A percentile compares a stretch with the other conserved stretches of the same genome.
These are phyloP conservation scores for Notodonta dromedarius DNA, from an alignment of 2,888 invertebrate genomes.

Conservation along the genomic window DNA sequence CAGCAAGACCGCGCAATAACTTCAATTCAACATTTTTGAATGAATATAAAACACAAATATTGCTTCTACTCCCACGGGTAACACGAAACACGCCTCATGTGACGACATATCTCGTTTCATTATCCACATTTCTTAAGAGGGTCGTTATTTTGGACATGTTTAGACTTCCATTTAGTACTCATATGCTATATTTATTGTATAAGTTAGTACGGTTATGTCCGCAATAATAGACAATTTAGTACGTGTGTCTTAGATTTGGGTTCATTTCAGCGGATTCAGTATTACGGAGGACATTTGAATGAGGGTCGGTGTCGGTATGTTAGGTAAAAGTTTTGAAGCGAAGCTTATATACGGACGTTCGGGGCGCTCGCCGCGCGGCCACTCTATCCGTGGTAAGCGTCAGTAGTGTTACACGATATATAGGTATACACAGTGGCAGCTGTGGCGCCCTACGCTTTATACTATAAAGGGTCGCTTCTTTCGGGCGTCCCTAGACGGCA, in stretches of 20 bases:
- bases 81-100: background rate
- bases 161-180: conserved; percentile 15
- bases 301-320: no score
- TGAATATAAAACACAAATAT: background rate
- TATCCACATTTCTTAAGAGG: conserved; percentile 2
- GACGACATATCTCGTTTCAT: background rate
- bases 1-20: background rate
- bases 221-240: background rate
- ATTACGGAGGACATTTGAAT: no score
- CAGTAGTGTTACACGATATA: no score
- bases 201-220: conserved; percentile 12
- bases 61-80: background rate
- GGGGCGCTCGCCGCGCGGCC: no score
- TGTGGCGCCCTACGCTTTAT: no score
- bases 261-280: background rate
- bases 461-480: no score
- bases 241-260: background rate
- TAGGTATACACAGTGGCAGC: no score
- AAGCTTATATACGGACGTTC: no score
- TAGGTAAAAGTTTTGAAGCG: no score
- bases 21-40: conserved; percentile 1
- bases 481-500: no score
- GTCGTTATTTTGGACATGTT: conserved; percentile 15
- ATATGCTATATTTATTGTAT: conserved; percentile 16
- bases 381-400: no score